Evolutionary conservation across 53 echinoderm and acorn worm species (phyloP), one percentile per base, ranked within the genome.

Genomic region (Astropecten irregularis): DNA sequence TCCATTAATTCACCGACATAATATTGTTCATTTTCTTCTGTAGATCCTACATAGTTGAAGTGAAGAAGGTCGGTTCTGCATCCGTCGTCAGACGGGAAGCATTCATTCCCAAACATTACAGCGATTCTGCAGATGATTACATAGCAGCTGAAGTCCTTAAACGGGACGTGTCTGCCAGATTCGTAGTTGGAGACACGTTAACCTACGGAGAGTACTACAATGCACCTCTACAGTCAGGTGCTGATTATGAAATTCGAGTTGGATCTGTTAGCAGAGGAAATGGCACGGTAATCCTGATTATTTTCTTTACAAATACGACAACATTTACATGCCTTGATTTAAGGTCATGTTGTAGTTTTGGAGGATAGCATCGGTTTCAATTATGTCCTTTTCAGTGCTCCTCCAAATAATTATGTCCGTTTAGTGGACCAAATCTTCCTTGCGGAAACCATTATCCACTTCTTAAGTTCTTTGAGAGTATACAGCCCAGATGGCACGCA

Each of bases 121-220:
- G 32, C 19, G 64, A 64, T 2, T 38, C 38, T 1, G n/a, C 1
- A 0, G 64, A 37, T n/a, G 35, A 19, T 37, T 64, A 64, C 3
- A 64, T 64, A 15, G 64, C 27, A 28, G 42, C 46, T 10, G 68
- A 68, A 1, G 0, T 44, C 22, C 29, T 20, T 16, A 26, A 42
- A 37, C 22, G 1, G 6, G 11, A 23, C 11, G 10, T 27, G 7
- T 44, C 68, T 11, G 42, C 4, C 21, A 49, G 18, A 51, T 71
- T 71, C 9, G 71, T 71, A 50, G 52, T 71, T 33, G 71, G 71
- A 50, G 71, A 71, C 20, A 42, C 49, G 14, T 30, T 3, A 16
- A 71, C 44, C 10, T 34, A 71, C 26, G 52, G 52, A 15, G 50
- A 14, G 18, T 71, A 71, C 71, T 71, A 47, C 49, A 71, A 71